Conservation (phyloP, 2,113 vertebrate species). For the Callospermophilus lateralis region DNA sequence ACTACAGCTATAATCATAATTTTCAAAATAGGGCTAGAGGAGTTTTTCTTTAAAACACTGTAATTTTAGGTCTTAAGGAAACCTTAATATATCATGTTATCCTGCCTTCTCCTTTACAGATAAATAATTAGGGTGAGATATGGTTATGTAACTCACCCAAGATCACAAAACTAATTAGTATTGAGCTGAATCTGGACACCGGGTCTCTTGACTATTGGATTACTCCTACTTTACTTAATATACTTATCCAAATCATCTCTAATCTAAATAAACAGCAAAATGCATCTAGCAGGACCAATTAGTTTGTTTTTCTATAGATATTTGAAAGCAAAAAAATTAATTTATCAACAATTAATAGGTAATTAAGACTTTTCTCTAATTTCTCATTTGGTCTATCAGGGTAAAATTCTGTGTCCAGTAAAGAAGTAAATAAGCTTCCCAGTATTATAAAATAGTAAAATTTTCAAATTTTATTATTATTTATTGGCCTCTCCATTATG, state of each 20-base stretch:
- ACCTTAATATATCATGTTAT: neutral
- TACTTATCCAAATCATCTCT: slow-evolving; percentile 40
- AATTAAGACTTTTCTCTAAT: slow-evolving; percentile 14
- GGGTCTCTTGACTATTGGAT: slow-evolving; percentile 24
- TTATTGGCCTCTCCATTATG: neutral
- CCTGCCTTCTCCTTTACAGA: neutral
- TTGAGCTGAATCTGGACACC: neutral
- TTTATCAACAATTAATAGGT: slow-evolving; percentile 41
- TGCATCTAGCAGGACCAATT: neutral
- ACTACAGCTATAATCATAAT: neutral
- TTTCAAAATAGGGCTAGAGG: neutral
- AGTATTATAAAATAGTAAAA: slow-evolving; percentile 54
- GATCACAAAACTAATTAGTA: slow-evolving; percentile 39
- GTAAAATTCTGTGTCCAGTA: neutral
- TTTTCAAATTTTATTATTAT: slow-evolving; percentile 30
- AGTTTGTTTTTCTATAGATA: slow-evolving; percentile 42
- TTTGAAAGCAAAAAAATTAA: slow-evolving; percentile 42
- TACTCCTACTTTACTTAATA: neutral
- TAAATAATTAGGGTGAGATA: neutral
- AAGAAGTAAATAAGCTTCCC: slow-evolving; percentile 27
- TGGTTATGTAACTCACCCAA: slow-evolving; percentile 11
- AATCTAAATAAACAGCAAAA: slow-evolving; percentile 46
- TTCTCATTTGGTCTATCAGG: neutral
- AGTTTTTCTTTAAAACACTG: neutral
- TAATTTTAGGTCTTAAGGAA: slow-evolving; percentile 42